Evolutionary conservation across 2,888 invertebrate genomes (phyloP).

Genomic region (Bembecia ichneumoniformis): DNA sequence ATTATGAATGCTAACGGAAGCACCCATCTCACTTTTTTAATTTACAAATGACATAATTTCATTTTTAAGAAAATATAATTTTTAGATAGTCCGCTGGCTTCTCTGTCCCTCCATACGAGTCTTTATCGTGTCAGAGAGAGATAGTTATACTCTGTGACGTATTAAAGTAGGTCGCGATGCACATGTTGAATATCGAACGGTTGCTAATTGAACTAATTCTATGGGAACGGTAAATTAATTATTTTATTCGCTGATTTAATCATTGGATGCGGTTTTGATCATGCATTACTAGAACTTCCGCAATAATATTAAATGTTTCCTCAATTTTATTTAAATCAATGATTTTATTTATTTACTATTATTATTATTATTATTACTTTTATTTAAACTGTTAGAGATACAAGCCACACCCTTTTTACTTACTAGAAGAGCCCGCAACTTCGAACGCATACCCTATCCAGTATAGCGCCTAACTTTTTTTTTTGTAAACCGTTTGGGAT

Average conservation of each 20-base stretch:
- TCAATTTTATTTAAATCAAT: too few species aligned
- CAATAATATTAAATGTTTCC: too few species aligned
- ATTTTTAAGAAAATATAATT: slow-evolving; percentile 14
- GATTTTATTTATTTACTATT: too few species aligned
- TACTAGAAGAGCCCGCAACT: too few species aligned
- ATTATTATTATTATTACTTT: too few species aligned
- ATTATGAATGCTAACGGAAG: slow-evolving; percentile 13
- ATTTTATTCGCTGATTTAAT: slow-evolving; percentile 17
- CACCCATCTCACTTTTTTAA: slow-evolving; percentile 26
- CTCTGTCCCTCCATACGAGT: slow-evolving; percentile 6
- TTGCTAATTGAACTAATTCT: slow-evolving; percentile 29
- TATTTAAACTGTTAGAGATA: too few species aligned
- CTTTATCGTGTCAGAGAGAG: slow-evolving; percentile 9
- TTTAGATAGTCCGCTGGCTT: slow-evolving; percentile 5
- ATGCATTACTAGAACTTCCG: too few species aligned
- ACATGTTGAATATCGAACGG: slow-evolving; percentile 2
- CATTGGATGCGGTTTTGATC: slow-evolving; percentile 3
- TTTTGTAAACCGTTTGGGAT: too few species aligned
- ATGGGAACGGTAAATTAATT: slow-evolving; percentile 41
- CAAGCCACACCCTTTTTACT: too few species aligned
- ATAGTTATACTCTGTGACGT: slow-evolving; percentile 7
- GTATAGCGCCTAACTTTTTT: too few species aligned
- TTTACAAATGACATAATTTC: slow-evolving; percentile 36
- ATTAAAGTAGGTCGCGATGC: slow-evolving; percentile 11
- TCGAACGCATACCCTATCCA: too few species aligned